Percentiles rank a stretch among this genome's conserved stretches.
phyloP scores from a whole-genome alignment of 2,113 vertebrate species.

The Cephalopholis sonnerati region DNA sequence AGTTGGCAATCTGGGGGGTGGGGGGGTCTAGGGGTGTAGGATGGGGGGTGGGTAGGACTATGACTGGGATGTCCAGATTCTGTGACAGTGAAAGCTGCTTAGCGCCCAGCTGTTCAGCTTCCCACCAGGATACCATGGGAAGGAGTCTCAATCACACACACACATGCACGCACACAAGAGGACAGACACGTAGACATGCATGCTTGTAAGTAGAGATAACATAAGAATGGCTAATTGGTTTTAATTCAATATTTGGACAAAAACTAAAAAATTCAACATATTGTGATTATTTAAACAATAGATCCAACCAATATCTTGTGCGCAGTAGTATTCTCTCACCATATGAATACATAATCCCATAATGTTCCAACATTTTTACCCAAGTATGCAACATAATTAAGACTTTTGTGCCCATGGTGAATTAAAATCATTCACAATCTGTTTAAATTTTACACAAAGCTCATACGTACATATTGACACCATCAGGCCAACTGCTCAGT shows the following conservation, averaged over 20 bases:
- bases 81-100: conserved; percentile 84
- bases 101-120: conserved; percentile 84
- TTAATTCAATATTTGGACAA: not conserved
- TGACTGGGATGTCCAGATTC: conserved; percentile 69
- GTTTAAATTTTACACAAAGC: not conserved
- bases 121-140: conserved; percentile 69
- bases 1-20: conserved; percentile 21
- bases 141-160: conserved; percentile 55
- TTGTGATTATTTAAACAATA: not conserved
- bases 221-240: not conserved
- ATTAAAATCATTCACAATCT: not conserved
- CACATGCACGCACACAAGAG: conserved; percentile 1
- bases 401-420: not conserved
- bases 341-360: not conserved
- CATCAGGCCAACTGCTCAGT: conserved; percentile 33
- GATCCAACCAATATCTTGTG: not conserved
- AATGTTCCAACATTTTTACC: not conserved
- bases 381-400: not conserved
- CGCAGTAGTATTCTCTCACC: not conserved
- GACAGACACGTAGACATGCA: not conserved
- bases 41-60: conserved; percentile 68
- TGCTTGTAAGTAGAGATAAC: conserved; percentile 1
- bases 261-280: conserved; percentile 6
- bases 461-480: not conserved
- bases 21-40: conserved; percentile 28